Conservation (phyloP, 2,113 vertebrate species). For the Sciurus niger region DNA sequence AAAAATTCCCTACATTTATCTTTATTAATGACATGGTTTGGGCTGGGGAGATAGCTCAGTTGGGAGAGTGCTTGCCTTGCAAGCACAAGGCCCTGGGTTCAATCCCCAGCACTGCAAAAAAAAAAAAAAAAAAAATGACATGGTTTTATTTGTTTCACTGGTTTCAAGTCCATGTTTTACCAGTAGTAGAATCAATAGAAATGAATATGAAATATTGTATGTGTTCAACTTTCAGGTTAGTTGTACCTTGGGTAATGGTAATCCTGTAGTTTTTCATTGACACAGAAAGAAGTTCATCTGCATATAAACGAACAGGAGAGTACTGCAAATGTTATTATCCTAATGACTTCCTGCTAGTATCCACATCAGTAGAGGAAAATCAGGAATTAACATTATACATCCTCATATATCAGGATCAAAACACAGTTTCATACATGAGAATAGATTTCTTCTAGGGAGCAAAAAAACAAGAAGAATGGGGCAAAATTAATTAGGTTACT, state of each 20-base stretch:
- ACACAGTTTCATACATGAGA: background rate
- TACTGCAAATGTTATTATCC: background rate
- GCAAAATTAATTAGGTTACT: background rate
- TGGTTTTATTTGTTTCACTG: background rate
- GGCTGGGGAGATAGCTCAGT: too few relatives aligned
- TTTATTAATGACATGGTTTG: too few relatives aligned
- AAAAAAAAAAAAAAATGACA: too few relatives aligned
- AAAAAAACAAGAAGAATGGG: background rate
- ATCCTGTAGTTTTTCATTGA: background rate
- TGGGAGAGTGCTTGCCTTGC: too few relatives aligned
- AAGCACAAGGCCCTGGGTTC: too few relatives aligned
- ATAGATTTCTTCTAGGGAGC: background rate
- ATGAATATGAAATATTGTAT: background rate
- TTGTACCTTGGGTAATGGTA: background rate
- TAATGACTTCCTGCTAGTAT: background rate
- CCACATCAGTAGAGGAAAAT: background rate
- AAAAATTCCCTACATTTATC: background rate
- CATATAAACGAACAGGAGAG: background rate
- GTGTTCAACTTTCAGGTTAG: background rate
- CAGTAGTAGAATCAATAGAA: background rate
- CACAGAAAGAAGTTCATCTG: background rate
- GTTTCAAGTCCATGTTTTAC: background rate
- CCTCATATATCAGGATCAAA: background rate
- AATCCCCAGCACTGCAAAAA: too few relatives aligned
- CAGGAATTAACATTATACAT: background rate